Evolutionary conservation across 1,140 invertebrate species (phyloP).

Genomic region (Macrostomum lignano): DNA sequence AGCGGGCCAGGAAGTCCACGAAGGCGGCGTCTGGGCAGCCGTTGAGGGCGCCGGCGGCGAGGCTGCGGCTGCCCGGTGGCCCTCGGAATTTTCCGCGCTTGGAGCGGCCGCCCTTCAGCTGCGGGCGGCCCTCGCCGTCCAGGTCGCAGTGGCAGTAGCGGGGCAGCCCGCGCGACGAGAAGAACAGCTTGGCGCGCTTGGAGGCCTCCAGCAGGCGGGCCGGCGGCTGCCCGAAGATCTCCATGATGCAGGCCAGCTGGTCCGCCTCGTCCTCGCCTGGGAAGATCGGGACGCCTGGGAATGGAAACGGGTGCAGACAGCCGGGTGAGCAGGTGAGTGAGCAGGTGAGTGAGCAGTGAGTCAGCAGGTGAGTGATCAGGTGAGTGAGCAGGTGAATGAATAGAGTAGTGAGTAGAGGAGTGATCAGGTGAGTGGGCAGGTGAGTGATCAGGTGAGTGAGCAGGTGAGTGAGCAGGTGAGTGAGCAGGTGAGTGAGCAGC

Average conservation of each 20-base stretch:
- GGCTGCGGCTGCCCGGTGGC: constrained; percentile 54
- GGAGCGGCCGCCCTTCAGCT: constrained; percentile 30
- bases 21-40: constrained; percentile 44
- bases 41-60: constrained; percentile 37
- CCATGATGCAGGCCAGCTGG: constrained; percentile 27
- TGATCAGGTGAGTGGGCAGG: too few species aligned
- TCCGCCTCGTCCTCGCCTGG: constrained; percentile 28
- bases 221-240: constrained; percentile 19
- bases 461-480: too few species aligned
- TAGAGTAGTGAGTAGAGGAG: too few species aligned
- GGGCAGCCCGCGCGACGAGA: constrained; percentile 57
- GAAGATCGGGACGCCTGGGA: constrained; percentile 31
- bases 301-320: too few species aligned
- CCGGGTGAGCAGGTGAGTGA: too few species aligned
- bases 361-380: too few species aligned
- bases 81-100: constrained; percentile 34
- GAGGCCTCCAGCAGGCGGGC: constrained; percentile 11
- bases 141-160: constrained; percentile 58
- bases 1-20: constrained; percentile 73
- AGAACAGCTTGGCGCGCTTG: neutral
- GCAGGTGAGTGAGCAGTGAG: too few species aligned
- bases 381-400: too few species aligned
- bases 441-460: too few species aligned
- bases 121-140: constrained; percentile 6
- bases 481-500: too few species aligned